Percentiles rank a stretch among this genome's conserved stretches.
These are phyloP conservation scores for Cercocebus atys DNA, from an alignment of 2,113 vertebrate genomes.

Conservation along the genomic window DNA sequence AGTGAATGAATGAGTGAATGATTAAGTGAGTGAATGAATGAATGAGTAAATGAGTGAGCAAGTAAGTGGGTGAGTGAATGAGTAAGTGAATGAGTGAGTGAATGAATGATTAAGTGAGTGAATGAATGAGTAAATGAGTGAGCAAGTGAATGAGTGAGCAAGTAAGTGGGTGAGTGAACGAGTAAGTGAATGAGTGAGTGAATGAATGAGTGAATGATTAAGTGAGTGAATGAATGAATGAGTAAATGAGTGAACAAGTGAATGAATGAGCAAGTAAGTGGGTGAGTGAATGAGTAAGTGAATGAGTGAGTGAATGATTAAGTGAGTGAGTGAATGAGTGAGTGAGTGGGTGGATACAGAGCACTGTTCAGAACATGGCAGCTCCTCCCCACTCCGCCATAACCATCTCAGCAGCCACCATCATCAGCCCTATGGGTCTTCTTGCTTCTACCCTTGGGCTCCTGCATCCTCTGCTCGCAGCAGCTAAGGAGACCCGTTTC, in stretches of 20 bases:
- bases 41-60: too few species aligned
- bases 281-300: too few species aligned
- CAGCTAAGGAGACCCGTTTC: neutral
- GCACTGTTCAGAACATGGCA: neutral
- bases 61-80: too few species aligned
- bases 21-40: too few species aligned
- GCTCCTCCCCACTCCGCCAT: neutral
- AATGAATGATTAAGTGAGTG: too few species aligned
- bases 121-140: too few species aligned
- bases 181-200: too few species aligned
- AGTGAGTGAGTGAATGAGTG: neutral
- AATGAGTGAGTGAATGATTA: neutral
- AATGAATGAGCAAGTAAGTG: too few species aligned
- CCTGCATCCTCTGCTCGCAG: neutral
- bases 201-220: too few species aligned
- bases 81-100: rapidly evolving
- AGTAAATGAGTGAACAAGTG: too few species aligned
- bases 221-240: rapidly evolving
- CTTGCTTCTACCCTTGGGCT: neutral
- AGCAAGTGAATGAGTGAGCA: neutral
- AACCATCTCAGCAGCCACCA: neutral
- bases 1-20: too few species aligned
- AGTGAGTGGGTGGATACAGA: neutral
- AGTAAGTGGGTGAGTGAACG: neutral
- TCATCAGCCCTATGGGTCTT: neutral